Percentiles rank a stretch among this genome's conserved stretches.
Evolutionary conservation across 1,140 invertebrate genomes (phyloP).

Genomic region (Reticulitermes speratus): DNA sequence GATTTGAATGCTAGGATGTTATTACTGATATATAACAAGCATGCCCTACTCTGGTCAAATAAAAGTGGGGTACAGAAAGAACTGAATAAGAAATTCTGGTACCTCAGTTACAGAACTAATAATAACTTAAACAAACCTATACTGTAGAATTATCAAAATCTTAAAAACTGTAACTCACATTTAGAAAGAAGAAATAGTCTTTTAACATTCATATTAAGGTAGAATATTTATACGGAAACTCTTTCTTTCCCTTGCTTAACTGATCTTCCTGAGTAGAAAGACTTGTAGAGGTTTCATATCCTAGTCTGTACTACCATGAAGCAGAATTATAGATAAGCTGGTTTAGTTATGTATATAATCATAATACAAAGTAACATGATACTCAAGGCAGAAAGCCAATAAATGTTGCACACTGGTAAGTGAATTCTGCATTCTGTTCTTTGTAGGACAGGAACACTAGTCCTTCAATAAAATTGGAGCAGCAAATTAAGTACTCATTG

Average conservation of each 20-base stretch:
- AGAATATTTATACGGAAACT: not conserved
- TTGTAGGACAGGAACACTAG: too few relatives aligned
- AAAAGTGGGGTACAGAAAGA: not conserved
- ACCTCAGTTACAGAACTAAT: not conserved
- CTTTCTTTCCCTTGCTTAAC: not conserved
- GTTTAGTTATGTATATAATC: not conserved
- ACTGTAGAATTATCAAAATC: not conserved
- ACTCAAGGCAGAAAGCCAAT: not conserved
- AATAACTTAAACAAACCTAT: not conserved
- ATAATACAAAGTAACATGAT: not conserved
- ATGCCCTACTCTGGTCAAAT: not conserved
- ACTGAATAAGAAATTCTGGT: not conserved
- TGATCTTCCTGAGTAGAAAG: constrained; percentile 15
- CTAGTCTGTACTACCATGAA: not conserved
- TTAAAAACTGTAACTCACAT: not conserved
- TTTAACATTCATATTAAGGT: not conserved
- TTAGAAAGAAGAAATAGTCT: not conserved
- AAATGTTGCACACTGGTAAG: too few relatives aligned
- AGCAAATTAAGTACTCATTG: too few relatives aligned
- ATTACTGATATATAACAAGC: not conserved
- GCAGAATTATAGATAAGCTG: not conserved
- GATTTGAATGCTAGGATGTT: constrained; percentile 3
- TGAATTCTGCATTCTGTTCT: too few relatives aligned
- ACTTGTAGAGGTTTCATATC: constrained; percentile 2
- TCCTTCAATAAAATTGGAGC: too few relatives aligned